Evolutionary conservation across 2,797 vertebrate genomes (phyloP), one percentile per base, ranked within the genome.

Genomic region (Tauraco hartlaubi): DNA sequence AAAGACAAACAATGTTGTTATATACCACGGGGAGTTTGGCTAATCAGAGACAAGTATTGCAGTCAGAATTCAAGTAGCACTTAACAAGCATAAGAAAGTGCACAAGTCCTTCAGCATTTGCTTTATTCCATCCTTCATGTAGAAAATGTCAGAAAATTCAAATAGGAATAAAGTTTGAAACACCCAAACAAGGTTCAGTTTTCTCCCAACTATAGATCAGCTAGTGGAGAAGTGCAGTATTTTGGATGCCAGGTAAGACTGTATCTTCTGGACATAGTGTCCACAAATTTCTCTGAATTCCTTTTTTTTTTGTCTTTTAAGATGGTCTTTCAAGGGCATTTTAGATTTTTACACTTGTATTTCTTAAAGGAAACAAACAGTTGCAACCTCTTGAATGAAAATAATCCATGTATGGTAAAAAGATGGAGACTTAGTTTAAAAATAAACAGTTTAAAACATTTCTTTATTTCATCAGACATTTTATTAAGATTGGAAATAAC

Each of bases 101-200:
- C 7, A 8, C 8, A 28, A 72, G 67, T 88, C 68, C 72, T 96
- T 87, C 46, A 85, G 43, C 35, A 51, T 71, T 89, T 91, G 23
- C 56, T 89, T 49, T 87, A 22, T 77, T 83, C 39, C 2, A 0
- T 92, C 79, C 39, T 91, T 91, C 46, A 16, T 31, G 54, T 9
- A 55, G 61, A 68, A 93, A 91, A 91, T 80, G 75, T 92, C 52
- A 95, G 72, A 73, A 87, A 19, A 69, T 96, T 85, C 48, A 86
- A 82, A 66, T 71, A 37, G 56, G 78, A 44, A 63, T 80, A 29
- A 35, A 62, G 43, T 75, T 83, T 63, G 72, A 81, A 81, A 86
- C 35, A 51, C 29, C 46, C 51, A 74, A 85, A 63, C 56, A 55
- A 5, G 1, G 0, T 81, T 90, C 12, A 15, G 12, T 74, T 92